These are phyloP conservation scores for Osmerus eperlanus DNA, from an alignment of 2,113 vertebrate species.

Conservation along the genomic window DNA sequence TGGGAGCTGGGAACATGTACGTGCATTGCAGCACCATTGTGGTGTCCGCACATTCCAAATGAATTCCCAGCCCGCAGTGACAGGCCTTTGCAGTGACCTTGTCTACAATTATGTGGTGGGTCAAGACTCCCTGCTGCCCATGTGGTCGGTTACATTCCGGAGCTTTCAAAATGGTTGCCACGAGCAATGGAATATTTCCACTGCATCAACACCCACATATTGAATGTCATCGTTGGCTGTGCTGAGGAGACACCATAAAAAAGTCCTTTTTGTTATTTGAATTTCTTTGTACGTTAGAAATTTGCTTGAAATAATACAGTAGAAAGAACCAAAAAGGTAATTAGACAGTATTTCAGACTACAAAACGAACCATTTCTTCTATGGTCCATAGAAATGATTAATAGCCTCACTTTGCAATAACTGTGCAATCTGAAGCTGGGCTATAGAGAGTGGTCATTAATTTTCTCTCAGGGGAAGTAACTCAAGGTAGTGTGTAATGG, in stretches of 20 bases:
- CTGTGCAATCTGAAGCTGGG: not conserved
- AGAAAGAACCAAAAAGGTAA: conserved; percentile 6
- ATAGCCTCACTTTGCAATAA: conserved; percentile 13
- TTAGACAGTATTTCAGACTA: not conserved
- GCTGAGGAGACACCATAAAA: too few species aligned
- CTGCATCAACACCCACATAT: not conserved
- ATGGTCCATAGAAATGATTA: conserved; percentile 12
- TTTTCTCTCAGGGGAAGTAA: conserved; percentile 4
- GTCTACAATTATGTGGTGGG: not conserved
- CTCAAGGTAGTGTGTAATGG: not conserved
- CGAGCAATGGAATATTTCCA: not conserved
- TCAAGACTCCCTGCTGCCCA: not conserved
- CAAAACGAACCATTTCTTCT: not conserved
- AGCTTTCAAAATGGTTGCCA: not conserved
- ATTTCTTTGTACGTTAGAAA: not conserved
- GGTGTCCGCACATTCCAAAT: not conserved
- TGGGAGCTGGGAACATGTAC: conserved; percentile 24
- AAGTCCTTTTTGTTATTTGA: too few species aligned
- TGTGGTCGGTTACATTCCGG: not conserved
- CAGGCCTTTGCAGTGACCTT: not conserved
- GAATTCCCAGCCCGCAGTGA: not conserved
- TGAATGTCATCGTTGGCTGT: too few species aligned
- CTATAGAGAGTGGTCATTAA: conserved; percentile 10
- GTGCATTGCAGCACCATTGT: not conserved
- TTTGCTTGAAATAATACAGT: not conserved